phyloP scores from a whole-genome alignment of 2,888 invertebrate genomes.

The Palloptera scutellata region DNA sequence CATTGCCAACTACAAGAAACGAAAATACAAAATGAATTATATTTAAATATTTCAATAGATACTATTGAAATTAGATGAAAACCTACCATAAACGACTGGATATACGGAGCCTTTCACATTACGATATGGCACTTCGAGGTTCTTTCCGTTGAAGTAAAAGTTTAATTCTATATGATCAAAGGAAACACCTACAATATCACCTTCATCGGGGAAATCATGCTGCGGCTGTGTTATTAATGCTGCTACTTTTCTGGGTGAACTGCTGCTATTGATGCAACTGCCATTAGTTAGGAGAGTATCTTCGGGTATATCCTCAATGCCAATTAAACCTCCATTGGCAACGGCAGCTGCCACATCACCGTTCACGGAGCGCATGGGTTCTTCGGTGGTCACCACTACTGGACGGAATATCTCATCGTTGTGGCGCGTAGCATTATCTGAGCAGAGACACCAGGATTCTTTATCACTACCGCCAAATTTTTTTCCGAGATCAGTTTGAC shows the following conservation, averaged over 20 bases:
- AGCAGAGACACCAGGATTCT: slow-evolving; percentile 93
- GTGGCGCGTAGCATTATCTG: slow-evolving; percentile 87
- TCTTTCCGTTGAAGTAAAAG: slow-evolving; percentile 92
- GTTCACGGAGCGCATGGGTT: slow-evolving; percentile 41
- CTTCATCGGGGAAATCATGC: slow-evolving; percentile 78
- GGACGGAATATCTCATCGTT: slow-evolving; percentile 76
- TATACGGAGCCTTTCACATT: slow-evolving; percentile 91
- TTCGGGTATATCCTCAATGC: slow-evolving; percentile 63
- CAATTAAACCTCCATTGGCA: slow-evolving; percentile 54
- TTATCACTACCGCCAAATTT: slow-evolving; percentile 88
- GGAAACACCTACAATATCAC: slow-evolving; percentile 84
- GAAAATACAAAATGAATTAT: slow-evolving; percentile 35
- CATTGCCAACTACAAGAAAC: slow-evolving; percentile 88
- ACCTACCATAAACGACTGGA: slow-evolving; percentile 90
- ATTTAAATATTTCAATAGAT: background rate
- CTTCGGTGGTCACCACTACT: slow-evolving; percentile 46
- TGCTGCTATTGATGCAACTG: slow-evolving; percentile 52
- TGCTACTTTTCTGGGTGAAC: slow-evolving; percentile 6
- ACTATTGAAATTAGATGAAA: background rate
- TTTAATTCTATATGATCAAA: slow-evolving; percentile 97
- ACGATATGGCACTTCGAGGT: slow-evolving; percentile 82
- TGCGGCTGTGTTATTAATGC: slow-evolving; percentile 42
- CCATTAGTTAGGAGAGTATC: slow-evolving; percentile 55
- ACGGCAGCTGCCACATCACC: slow-evolving; percentile 47
- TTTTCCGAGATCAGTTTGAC: slow-evolving; percentile 84